Percentiles rank a stretch among this genome's conserved stretches.
phyloP scores from a whole-genome alignment of 2,888 invertebrate genomes.

The Acrobasis repandana region DNA sequence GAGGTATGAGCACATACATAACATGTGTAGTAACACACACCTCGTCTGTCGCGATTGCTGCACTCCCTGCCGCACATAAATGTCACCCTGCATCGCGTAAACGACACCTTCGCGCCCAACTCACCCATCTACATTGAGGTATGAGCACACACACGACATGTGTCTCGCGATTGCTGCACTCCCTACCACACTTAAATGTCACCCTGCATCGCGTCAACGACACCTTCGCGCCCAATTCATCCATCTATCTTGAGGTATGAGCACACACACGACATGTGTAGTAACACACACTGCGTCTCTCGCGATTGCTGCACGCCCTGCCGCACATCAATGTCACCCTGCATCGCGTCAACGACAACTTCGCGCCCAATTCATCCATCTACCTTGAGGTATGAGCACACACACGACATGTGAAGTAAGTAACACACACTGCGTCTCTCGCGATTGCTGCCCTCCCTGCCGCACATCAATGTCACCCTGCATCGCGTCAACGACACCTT shows the following conservation, averaged over 20 bases:
- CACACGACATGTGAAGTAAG: slow-evolving; percentile 91
- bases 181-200: slow-evolving; percentile 95
- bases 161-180: slow-evolving; percentile 93
- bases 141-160: slow-evolving; percentile 92
- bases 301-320: slow-evolving; percentile 93
- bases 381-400: slow-evolving; percentile 87
- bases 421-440: slow-evolving; percentile 94
- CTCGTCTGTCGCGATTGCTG: slow-evolving; percentile 92
- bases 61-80: slow-evolving; percentile 96
- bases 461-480: slow-evolving; percentile 95
- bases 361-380: too few relatives aligned
- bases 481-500: slow-evolving; percentile 96
- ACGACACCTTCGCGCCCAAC: too few relatives aligned
- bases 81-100: slow-evolving; percentile 93
- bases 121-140: too few relatives aligned
- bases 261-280: background rate
- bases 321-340: slow-evolving; percentile 96
- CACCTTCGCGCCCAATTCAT: slow-evolving; percentile 94
- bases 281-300: slow-evolving; percentile 87
- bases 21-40: slow-evolving; percentile 60
- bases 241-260: slow-evolving; percentile 91
- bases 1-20: slow-evolving; percentile 79
- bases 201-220: slow-evolving; percentile 94
- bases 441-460: slow-evolving; percentile 93
- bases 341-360: too few relatives aligned